phyloP scores from a whole-genome alignment of 2,113 vertebrate genomes.

The Raja brachyura region DNA sequence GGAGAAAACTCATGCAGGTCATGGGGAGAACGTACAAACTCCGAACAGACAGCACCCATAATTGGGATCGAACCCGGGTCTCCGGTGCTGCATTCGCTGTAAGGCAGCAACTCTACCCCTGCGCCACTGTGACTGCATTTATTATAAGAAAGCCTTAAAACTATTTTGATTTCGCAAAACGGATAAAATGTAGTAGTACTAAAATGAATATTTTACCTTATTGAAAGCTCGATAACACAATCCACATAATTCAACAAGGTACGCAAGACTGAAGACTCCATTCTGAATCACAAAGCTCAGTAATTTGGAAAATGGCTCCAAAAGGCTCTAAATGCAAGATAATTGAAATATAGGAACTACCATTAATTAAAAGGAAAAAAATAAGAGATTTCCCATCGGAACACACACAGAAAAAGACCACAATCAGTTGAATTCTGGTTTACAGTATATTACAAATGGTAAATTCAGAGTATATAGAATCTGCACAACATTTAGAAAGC shows the following conservation, averaged over 20 bases:
- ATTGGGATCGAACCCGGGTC: too few species aligned
- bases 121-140: background rate
- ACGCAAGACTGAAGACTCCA: slow-evolving; percentile 83
- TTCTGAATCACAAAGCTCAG: slow-evolving; percentile 97
- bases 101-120: too few species aligned
- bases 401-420: background rate
- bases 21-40: too few species aligned
- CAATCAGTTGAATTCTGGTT: background rate
- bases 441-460: background rate
- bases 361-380: slow-evolving; percentile 42
- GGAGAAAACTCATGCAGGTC: too few species aligned
- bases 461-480: background rate
- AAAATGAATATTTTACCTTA: slow-evolving; percentile 66
- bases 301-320: slow-evolving; percentile 95
- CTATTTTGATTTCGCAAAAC: slow-evolving; percentile 40
- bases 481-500: background rate
- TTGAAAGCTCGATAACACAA: slow-evolving; percentile 93
- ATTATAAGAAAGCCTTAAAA: slow-evolving; percentile 37
- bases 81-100: too few species aligned
- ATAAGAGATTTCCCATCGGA: slow-evolving; percentile 41
- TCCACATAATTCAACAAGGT: slow-evolving; percentile 91
- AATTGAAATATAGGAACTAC: slow-evolving; percentile 36
- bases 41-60: too few species aligned
- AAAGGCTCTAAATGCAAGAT: slow-evolving; percentile 73
- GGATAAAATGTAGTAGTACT: slow-evolving; percentile 36